phyloP scores from a whole-genome alignment of 2,113 vertebrate genomes.

The Genyomyrus donnyi region DNA sequence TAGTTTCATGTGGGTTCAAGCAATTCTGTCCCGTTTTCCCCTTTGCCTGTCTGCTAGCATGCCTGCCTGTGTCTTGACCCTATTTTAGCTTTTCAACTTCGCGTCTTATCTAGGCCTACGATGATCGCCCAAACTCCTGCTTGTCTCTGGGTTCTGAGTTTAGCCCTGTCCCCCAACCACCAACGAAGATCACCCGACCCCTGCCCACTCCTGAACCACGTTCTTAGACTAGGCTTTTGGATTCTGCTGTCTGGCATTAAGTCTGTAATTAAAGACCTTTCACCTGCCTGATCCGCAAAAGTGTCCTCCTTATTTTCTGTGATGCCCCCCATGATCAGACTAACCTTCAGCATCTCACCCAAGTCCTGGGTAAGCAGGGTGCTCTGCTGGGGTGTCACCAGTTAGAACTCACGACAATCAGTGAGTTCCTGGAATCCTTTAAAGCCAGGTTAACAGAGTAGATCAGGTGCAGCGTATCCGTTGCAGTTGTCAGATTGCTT shows the following conservation, averaged over 20 bases:
- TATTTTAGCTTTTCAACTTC: background rate
- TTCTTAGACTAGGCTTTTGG: background rate
- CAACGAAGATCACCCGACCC: background rate
- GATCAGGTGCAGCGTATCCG: background rate
- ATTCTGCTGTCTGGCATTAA: background rate
- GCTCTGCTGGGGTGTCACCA: background rate
- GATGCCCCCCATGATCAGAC: background rate
- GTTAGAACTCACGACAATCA: background rate
- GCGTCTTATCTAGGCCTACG: background rate
- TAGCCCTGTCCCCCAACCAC: too few species aligned
- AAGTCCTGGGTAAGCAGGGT: background rate
- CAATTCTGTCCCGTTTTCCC: background rate
- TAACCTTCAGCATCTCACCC: background rate
- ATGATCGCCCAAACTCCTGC: background rate
- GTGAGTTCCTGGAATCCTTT: background rate
- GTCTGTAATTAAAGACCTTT: background rate
- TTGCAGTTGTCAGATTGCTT: background rate
- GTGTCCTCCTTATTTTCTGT: background rate
- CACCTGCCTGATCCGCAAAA: background rate
- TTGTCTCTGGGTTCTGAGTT: too few species aligned
- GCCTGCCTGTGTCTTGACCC: background rate
- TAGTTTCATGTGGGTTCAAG: background rate
- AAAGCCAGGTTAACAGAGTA: background rate
- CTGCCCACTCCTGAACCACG: background rate
- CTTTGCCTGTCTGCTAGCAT: background rate